Base-by-base conservation (phyloP, 1,140 invertebrate species). In the Onthophagus taurus region DNA sequence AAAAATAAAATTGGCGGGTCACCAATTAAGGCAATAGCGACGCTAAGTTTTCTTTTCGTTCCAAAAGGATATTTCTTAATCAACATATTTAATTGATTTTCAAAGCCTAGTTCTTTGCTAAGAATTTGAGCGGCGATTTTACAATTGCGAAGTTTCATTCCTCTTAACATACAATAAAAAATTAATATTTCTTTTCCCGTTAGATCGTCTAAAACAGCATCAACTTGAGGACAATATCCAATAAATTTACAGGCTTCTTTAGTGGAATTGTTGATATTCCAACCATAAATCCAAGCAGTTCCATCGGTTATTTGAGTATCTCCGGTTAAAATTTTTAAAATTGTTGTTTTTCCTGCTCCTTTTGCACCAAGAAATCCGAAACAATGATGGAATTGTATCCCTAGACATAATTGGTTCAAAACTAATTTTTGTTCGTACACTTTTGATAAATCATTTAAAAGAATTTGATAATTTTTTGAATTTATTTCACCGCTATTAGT, bases 31-130 rank as follows among this genome's bases (percentile, higher is more conserved):
- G 93, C 85, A 33, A 98, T 77, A 0, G 91, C 91, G 23, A 91
- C 88, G 49, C 87, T 93, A 14, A 98, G 66, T 64, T 97, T 95
- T 24, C 93, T 72, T 62, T 94, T 95, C 53, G 94, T 97, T 0
- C 93, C 94, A 12, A 89, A 89, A 58, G 87, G 92, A 57, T 81
- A 85, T 63, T 66, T 72, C 47, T 61, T 61, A 18, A 77, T 70
- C 57, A 67, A 46, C 44, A 72, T 74, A 47, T 74, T 65, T 1
- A 74, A 48, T 55, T 73, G 68, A 42, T 69, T 63, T 11, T 53
- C 53, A 49, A 74, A 72, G 13, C 67, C 67, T 4, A 72, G 58
- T 5, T 63, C 57, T n/a, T 48, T 59, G 3, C 64, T 62, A 20
- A 69, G 41, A 12, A 66, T 51, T 50, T 59, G 48, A 18, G 57